Percentiles rank a stretch among this genome's conserved stretches.
phyloP scores from a whole-genome alignment of 1,140 invertebrate species.

The Halotydeus destructor region DNA sequence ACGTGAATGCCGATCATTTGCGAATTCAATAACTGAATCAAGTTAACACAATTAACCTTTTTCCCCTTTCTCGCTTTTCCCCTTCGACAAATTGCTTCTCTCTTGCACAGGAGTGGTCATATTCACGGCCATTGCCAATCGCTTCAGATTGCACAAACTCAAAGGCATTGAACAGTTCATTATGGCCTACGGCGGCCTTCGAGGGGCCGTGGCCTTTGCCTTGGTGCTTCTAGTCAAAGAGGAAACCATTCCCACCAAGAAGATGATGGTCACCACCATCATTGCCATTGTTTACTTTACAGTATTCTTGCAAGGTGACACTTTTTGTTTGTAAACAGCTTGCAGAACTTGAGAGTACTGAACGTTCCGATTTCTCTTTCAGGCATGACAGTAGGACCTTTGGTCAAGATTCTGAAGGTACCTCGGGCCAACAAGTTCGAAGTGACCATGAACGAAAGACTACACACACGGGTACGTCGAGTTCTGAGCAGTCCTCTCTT shows the following conservation, averaged over 20 bases:
- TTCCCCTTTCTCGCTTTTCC: too few species aligned
- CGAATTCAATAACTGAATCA: too few species aligned
- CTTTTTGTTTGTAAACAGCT: too few species aligned
- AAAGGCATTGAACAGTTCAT: slow-evolving; percentile 93
- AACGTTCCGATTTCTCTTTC: too few species aligned
- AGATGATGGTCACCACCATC: slow-evolving; percentile 90
- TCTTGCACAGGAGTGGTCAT: slow-evolving; percentile 57
- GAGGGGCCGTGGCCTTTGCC: slow-evolving; percentile 96
- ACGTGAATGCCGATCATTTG: too few species aligned
- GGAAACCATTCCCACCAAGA: slow-evolving; percentile 43
- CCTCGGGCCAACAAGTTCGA: slow-evolving; percentile 69
- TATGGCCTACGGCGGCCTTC: slow-evolving; percentile 91
- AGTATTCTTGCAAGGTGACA: slow-evolving; percentile 53
- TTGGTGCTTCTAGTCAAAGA: slow-evolving; percentile 70
- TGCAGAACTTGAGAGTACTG: too few species aligned
- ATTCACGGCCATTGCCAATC: slow-evolving; percentile 70
- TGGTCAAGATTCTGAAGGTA: slow-evolving; percentile 85
- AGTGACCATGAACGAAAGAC: slow-evolving; percentile 84
- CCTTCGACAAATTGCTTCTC: background rate
- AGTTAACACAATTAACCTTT: too few species aligned
- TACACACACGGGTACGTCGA: slow-evolving; percentile 70
- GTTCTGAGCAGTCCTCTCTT: too few species aligned
- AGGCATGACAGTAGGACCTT: slow-evolving; percentile 90
- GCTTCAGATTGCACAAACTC: slow-evolving; percentile 69
- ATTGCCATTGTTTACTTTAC: slow-evolving; percentile 97